phyloP scores from a whole-genome alignment of 2,888 invertebrate genomes.

The Eupithecia exiguata region DNA sequence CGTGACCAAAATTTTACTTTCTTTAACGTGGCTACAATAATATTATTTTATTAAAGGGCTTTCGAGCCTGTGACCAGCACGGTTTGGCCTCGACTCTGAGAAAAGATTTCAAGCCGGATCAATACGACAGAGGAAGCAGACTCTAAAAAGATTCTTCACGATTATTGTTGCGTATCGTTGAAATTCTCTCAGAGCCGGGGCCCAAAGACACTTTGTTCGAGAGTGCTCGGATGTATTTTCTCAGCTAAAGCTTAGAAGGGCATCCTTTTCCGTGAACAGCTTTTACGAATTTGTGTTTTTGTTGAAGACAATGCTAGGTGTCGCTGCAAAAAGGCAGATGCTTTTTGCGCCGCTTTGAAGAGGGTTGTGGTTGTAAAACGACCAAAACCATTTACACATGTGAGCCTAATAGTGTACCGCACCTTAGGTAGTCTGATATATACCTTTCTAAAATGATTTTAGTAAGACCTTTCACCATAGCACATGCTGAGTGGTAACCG shows the following conservation, averaged over 20 bases:
- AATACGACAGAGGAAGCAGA: background rate
- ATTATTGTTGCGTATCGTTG: background rate
- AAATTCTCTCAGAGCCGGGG: background rate
- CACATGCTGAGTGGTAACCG: too few species aligned
- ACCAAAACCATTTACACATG: background rate
- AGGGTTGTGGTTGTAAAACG: constrained; percentile 8
- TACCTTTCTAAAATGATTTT: background rate
- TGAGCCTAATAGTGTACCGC: background rate
- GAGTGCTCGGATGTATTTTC: constrained; percentile 30
- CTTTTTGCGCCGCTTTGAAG: constrained; percentile 17
- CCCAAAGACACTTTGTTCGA: constrained; percentile 18
- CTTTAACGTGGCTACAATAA: constrained; percentile 30
- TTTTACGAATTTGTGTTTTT: constrained; percentile 24
- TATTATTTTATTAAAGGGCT: constrained; percentile 38
- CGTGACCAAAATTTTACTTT: constrained; percentile 34
- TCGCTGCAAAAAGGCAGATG: constrained; percentile 1
- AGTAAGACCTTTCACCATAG: too few species aligned
- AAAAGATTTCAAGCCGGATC: background rate
- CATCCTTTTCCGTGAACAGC: constrained; percentile 19
- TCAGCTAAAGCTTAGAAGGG: constrained; percentile 14
- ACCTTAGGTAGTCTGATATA: background rate
- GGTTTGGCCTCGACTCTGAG: background rate
- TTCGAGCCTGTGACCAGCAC: constrained; percentile 26
- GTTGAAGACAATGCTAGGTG: constrained; percentile 27
- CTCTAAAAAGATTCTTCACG: background rate